Percentiles rank a stretch among this genome's conserved stretches.
Evolutionary conservation across 1,140 invertebrate species (phyloP).

Genomic region (Eciton burchellii): DNA sequence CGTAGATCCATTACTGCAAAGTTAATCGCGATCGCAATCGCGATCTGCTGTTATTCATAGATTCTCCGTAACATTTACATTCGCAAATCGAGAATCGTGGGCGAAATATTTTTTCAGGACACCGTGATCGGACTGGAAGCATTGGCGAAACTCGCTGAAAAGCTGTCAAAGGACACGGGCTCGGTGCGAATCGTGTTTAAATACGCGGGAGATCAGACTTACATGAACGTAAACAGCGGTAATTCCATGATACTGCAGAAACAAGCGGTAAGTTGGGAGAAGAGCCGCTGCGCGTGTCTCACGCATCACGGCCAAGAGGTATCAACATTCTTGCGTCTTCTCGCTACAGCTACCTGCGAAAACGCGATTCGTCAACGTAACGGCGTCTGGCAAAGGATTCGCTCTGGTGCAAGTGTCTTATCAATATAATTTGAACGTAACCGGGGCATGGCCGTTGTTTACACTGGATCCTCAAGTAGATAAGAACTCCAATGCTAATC

Average conservation of each 20-base stretch:
- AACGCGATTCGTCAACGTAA: constrained; percentile 87
- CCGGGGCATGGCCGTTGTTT: constrained; percentile 95
- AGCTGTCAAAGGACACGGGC: constrained; percentile 86
- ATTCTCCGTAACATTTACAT: too few relatives aligned
- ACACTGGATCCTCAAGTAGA: constrained; percentile 95
- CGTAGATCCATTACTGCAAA: too few relatives aligned
- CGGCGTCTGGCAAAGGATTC: constrained; percentile 93
- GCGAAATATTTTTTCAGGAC: too few relatives aligned
- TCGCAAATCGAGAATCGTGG: too few relatives aligned
- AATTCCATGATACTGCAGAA: constrained; percentile 93
- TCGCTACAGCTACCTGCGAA: constrained; percentile 86
- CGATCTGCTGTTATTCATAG: too few relatives aligned
- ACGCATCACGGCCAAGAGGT: not conserved
- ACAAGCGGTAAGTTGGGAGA: constrained; percentile 85
- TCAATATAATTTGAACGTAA: constrained; percentile 94
- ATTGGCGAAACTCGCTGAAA: constrained; percentile 90
- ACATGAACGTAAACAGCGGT: constrained; percentile 89
- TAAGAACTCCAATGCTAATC: constrained; percentile 92
- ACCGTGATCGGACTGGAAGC: constrained; percentile 91
- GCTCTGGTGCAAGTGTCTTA: constrained; percentile 94
- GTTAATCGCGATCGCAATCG: too few relatives aligned
- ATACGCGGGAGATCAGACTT: constrained; percentile 86
- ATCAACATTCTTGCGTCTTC: constrained; percentile 54
- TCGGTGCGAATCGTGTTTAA: constrained; percentile 87
- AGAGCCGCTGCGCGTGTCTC: not conserved